phyloP scores from a whole-genome alignment of 2,888 invertebrate species.

The Sericinus montela region DNA sequence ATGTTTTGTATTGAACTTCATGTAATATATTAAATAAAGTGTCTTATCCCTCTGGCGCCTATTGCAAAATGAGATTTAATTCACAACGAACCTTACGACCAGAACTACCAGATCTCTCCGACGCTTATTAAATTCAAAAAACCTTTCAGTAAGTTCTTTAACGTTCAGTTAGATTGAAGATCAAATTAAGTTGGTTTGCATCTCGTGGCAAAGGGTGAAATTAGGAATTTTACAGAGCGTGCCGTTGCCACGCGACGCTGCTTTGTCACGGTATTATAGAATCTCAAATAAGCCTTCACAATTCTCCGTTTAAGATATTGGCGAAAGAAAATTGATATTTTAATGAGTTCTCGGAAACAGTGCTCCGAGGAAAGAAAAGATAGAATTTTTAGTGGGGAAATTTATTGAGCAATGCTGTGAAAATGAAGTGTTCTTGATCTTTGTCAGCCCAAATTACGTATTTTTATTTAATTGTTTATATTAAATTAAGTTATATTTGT shows the following conservation, averaged over 20 bases:
- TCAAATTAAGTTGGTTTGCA: slow-evolving; percentile 12
- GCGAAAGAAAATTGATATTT: slow-evolving; percentile 17
- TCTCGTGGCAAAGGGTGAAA: slow-evolving; percentile 44
- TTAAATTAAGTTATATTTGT: too few species aligned
- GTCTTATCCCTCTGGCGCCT: neutral
- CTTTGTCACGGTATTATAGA: slow-evolving; percentile 22
- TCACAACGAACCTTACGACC: neutral
- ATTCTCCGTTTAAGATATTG: slow-evolving; percentile 16
- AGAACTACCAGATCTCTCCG: neutral
- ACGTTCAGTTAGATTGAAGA: slow-evolving; percentile 7
- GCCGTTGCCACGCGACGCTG: slow-evolving; percentile 58
- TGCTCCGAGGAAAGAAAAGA: too few species aligned
- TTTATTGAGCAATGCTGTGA: too few species aligned
- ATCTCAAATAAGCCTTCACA: slow-evolving; percentile 21
- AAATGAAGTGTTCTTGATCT: too few species aligned
- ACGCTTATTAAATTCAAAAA: slow-evolving; percentile 11
- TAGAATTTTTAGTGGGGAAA: too few species aligned
- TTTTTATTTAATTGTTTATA: too few species aligned
- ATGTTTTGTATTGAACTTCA: too few species aligned
- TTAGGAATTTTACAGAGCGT: slow-evolving; percentile 48
- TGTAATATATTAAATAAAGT: too few species aligned
- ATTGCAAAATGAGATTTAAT: slow-evolving; percentile 11
- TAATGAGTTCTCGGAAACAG: slow-evolving; percentile 3
- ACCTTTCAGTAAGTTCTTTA: neutral
- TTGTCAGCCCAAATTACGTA: too few species aligned